Base-by-base conservation (phyloP, 2,113 vertebrate genomes). In the Centropus unirufus region DNA sequence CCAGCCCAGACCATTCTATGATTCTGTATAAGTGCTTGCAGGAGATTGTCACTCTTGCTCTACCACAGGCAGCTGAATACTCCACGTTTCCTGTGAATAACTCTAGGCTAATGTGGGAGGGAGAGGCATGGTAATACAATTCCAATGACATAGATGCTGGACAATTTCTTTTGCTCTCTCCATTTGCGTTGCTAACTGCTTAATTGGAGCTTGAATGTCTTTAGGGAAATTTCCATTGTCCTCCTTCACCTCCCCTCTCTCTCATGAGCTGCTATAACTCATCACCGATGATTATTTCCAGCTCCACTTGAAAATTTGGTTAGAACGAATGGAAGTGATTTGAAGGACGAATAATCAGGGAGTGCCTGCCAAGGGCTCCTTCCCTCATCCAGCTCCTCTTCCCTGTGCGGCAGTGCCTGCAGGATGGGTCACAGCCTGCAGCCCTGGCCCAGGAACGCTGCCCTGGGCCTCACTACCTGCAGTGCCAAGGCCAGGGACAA, bases 241-340 rank as follows among this genome's bases (percentile, higher is more conserved):
- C 18, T 68, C 46, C 81, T 67, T 63, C 80, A 39, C 51, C 40
- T 63, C 79, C 52, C 75, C 57, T 10, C 67, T 63, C 77, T 23
- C 22, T 34, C 46, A 5, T 4, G 29, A n/a, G 76, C 66, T 16
- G 47, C 21, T 21, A 21, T 47, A 2, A 24, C 27, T 3, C 40
- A 49, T 34, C 69, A 9, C 90, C 44, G 47, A 1, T 16, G 87
- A 57, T 72, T 34, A 30, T 47, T 93, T 79, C 69, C 95, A 96
- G 92, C 84, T 39, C 83, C 69, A 79, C 78, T 66, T 80, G 79
- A 58, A 64, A 42, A 26, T 34, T 61, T 7, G 8, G 9, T 88
- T 14, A 9, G 34, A 36, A 57, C 44, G 85, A 83, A 91, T 95
- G 95, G 93, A 89, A 91, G n/a, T 3, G 4, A 92, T 93, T 93